Base-by-base conservation (phyloP, 2,113 vertebrate genomes). In the Piprites chloris region DNA sequence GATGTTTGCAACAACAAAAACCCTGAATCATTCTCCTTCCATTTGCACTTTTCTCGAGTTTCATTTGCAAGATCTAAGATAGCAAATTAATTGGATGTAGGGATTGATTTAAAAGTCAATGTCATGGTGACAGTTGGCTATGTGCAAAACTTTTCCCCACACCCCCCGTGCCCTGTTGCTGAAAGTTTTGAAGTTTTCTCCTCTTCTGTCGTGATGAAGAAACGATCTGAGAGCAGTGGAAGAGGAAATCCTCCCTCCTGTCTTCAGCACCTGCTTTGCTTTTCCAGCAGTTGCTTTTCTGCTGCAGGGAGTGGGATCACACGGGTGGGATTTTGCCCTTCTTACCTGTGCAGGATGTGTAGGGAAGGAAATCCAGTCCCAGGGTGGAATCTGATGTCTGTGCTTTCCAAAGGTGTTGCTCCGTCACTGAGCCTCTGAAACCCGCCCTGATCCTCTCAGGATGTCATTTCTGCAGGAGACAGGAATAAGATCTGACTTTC, bases 271-370 rank as follows among this genome's bases (percentile, higher is more conserved):
- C 23, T 47, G 33, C 27, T 73, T 37, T 62, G 22, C 26, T 62
- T 24, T 22, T 23, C 19, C 30, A 6, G 2, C 7, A 10, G 39
- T 68, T 23, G 9, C 7, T 52, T 78, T 87, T 24, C 55, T 83
- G 49, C 67, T 62, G 62, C 28, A 1, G 1, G 2, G n/a, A 53
- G 6, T 23, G 41, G 33, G 55, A 35, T 6, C 9, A 3, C 18
- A 3, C 0, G 0, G 3, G 17, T 28, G 62, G 50, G n/a, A 13
- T 33, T 82, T 3, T 66, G 1, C 6, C 14, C 20, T 12, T 49
- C 63, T 47, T n/a, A 15, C 28, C 17, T 2, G 0, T 2, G 15
- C 6, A 6, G 50, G 46, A 47, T 53, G 23, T 1, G 42, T 3
- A 26, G 53, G 33, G 30, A 46, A 35, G 32, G 41, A 28, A 28